Evolutionary conservation across 2,888 invertebrate genomes (phyloP).

Genomic region (Cataglyphis albicans): DNA sequence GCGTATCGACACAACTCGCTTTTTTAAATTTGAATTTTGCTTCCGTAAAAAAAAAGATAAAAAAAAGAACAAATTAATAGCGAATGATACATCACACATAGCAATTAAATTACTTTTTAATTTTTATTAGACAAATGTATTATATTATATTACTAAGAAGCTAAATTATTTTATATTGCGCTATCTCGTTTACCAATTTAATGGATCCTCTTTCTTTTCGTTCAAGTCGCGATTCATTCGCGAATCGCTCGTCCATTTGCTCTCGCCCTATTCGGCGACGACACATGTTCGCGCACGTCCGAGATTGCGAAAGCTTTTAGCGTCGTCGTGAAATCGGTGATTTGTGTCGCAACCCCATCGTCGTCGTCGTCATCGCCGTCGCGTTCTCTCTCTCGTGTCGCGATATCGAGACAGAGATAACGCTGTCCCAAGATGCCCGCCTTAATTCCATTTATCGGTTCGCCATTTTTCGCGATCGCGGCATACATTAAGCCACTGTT

Average conservation of each 20-base stretch:
- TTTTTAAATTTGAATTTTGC: background rate
- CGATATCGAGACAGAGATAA: conserved; percentile 58
- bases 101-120: background rate
- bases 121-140: background rate
- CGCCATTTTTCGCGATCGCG: conserved; percentile 78
- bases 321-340: conserved; percentile 31
- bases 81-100: background rate
- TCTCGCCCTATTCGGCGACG: conserved; percentile 29
- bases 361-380: conserved; percentile 29
- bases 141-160: background rate
- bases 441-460: conserved; percentile 78
- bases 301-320: conserved; percentile 56
- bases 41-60: background rate
- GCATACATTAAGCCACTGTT: conserved; percentile 78
- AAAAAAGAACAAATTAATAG: background rate
- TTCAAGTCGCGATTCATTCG: conserved; percentile 1
- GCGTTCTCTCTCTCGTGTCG: conserved; percentile 31
- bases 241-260: conserved; percentile 12
- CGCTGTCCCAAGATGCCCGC: conserved; percentile 60
- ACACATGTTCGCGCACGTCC: background rate
- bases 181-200: background rate
- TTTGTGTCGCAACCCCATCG: conserved; percentile 41
- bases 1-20: background rate
- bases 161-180: background rate
- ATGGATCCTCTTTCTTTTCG: background rate